These are phyloP conservation scores for Pachycephus smyrnensis DNA, from an alignment of 2,888 invertebrate genomes.

Conservation along the genomic window DNA sequence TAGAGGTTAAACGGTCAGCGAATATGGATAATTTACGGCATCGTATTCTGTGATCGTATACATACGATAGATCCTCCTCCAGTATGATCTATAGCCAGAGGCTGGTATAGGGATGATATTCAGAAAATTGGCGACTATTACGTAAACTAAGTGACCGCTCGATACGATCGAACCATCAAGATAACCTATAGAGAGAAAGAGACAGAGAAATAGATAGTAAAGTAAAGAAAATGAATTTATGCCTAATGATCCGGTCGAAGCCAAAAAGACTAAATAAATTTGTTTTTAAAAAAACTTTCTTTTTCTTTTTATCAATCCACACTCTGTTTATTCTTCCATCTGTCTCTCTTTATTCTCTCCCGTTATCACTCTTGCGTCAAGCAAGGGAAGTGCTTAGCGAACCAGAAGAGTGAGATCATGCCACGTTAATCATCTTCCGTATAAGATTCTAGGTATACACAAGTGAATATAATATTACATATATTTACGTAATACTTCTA, in stretches of 20 bases:
- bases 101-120: neutral
- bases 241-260: neutral
- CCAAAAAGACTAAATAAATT: neutral
- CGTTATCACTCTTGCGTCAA: neutral
- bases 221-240: neutral
- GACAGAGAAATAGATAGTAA: neutral
- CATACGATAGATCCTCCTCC: no score
- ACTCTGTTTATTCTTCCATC: neutral
- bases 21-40: no score
- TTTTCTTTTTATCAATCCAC: no score
- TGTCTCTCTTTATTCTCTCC: neutral
- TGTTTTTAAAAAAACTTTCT: neutral
- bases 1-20: no score
- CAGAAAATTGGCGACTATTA: neutral
- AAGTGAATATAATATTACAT: neutral
- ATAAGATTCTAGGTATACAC: neutral
- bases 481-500: neutral
- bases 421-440: neutral
- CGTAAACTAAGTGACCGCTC: neutral
- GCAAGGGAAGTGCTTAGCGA: neutral
- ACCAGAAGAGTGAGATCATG: neutral
- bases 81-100: no score
- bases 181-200: neutral
- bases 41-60: no score
- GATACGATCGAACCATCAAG: neutral